Percentiles rank a stretch among this genome's conserved stretches.
Conservation (phyloP, 2,113 vertebrate genomes). For the Ictidomys tridecemlineatus region DNA sequence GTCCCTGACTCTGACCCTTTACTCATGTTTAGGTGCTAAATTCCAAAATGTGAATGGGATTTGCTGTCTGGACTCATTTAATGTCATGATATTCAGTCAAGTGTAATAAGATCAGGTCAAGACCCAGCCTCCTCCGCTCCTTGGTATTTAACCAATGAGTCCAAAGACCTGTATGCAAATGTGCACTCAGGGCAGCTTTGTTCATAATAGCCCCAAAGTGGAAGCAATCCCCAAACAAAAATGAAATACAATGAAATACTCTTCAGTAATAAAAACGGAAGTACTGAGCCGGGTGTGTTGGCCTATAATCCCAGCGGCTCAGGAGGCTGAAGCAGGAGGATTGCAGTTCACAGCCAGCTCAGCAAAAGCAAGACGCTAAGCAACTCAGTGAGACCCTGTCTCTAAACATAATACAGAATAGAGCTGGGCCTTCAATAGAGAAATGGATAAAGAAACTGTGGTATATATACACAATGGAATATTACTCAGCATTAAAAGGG, state of each 20-base stretch:
- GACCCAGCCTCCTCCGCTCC: background rate
- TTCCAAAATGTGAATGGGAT: background rate
- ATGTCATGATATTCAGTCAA: background rate
- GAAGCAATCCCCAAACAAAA: background rate
- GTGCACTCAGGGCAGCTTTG: background rate
- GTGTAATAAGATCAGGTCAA: background rate
- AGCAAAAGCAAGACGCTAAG: too few species aligned
- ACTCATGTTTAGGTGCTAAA: background rate
- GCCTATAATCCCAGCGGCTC: too few species aligned
- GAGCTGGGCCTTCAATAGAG: too few species aligned
- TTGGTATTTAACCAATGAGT: background rate
- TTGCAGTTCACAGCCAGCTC: too few species aligned
- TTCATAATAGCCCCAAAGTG: background rate
- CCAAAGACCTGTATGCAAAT: background rate
- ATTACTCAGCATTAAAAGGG: too few species aligned
- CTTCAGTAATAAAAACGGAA: background rate
- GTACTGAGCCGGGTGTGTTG: background rate
- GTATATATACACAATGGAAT: too few species aligned
- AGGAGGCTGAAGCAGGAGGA: too few species aligned
- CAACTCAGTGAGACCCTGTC: too few species aligned
- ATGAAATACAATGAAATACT: background rate
- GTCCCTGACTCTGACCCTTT: background rate
- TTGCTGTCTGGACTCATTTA: background rate
- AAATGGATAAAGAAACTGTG: too few species aligned
- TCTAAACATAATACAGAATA: too few species aligned